Evolutionary conservation across 2,797 vertebrate genomes (phyloP), one percentile per base, ranked within the genome.

Genomic region (Choloepus didactylus): DNA sequence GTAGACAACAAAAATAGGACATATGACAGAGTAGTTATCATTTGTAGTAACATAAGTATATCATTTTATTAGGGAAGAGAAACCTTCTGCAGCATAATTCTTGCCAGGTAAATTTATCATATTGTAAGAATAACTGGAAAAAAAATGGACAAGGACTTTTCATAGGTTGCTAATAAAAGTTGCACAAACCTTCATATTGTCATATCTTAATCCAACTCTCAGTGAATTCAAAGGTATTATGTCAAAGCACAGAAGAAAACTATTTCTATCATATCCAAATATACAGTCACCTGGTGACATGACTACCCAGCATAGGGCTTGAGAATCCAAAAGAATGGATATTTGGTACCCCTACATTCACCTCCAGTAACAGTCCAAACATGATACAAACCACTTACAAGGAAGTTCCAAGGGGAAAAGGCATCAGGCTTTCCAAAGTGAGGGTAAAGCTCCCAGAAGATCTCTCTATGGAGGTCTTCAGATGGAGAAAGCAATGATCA

Each of bases 191-290:
- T 86, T 87, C n/a, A 59, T 16, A 60, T 72, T 21, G 81, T 82
- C 5, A 84, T 27, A 91, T 29, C 27, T 80, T 66, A 49, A 51
- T 91, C 9, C 49, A 73, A 82, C 11, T 77, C 25, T 72, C n/a
- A 64, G 31, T 73, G 46, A 95, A 67, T n/a, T 77, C 44, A 84
- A 95, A 88, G 46, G 9, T 18, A 87, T 73, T 18, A 77, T 19
- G 5, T 75, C 49, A 79, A 73, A 94, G 5, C 46, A 89, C 5
- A 35, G 6, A 87, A 9, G 49, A 72, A 87, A 89, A 46, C 41
- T n/a, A 62, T n/a, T 49, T 80, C n/a, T 46, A 14, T 46, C 44
- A 89, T 29, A 19, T 56, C 15, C 25, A 19, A 51, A 44, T 66
- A 69, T 9, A 21, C 25, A n/a, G 11, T 21, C 70, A 46, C 9